Percentiles rank a stretch among this genome's conserved stretches.
phyloP scores from a whole-genome alignment of 2,888 invertebrate genomes.

The Abrostola tripartita region DNA sequence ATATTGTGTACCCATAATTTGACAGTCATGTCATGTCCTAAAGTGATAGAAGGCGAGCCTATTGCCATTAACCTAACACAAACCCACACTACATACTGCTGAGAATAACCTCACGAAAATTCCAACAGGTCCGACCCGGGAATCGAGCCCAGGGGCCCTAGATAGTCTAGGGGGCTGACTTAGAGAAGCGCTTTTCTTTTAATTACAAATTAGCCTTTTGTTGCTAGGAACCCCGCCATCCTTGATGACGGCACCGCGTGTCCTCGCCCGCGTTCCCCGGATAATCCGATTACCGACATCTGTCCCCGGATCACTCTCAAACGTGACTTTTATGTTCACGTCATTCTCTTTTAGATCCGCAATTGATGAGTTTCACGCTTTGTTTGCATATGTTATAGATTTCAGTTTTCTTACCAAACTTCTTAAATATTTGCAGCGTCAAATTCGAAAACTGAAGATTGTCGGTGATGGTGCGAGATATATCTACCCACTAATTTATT shows the following conservation, averaged over 20 bases:
- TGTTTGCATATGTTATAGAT: not conserved
- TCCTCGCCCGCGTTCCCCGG: conserved; percentile 30
- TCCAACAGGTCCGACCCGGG: too few relatives aligned
- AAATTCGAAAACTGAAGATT: too few relatives aligned
- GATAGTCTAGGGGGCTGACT: too few relatives aligned
- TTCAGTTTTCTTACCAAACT: not conserved
- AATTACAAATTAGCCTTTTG: not conserved
- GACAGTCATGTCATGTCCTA: too few relatives aligned
- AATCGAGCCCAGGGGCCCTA: too few relatives aligned
- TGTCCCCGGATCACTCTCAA: conserved; percentile 49
- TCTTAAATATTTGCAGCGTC: not conserved
- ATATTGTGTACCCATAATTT: too few relatives aligned
- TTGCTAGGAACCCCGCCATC: conserved; percentile 4
- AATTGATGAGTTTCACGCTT: conserved; percentile 2
- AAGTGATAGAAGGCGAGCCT: too few relatives aligned
- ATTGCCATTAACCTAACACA: too few relatives aligned
- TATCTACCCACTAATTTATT: too few relatives aligned
- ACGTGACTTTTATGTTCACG: conserved; percentile 19
- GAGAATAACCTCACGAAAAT: too few relatives aligned
- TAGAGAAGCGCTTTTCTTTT: not conserved
- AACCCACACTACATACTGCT: too few relatives aligned
- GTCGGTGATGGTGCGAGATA: too few relatives aligned
- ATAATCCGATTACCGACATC: conserved; percentile 73
- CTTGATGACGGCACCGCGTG: conserved; percentile 12
- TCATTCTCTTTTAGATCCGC: conserved; percentile 18